phyloP scores from a whole-genome alignment of 2,888 invertebrate genomes.

The Hartigia nigra region DNA sequence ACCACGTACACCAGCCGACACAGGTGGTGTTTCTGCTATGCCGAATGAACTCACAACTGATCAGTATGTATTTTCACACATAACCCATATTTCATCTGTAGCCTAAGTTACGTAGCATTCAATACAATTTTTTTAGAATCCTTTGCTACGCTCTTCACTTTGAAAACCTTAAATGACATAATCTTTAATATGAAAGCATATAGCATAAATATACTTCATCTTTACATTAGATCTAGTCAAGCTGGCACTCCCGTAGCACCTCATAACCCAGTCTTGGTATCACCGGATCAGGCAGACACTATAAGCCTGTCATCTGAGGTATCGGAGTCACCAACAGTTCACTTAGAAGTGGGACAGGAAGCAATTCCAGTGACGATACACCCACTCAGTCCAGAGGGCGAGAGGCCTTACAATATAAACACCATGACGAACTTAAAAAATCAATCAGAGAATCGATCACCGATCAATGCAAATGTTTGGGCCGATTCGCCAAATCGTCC shows the following conservation, averaged over 20 bases:
- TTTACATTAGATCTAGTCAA: conserved; percentile 52
- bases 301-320: conserved; percentile 54
- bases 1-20: conserved; percentile 71
- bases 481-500: conserved; percentile 69
- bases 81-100: not conserved
- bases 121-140: not conserved
- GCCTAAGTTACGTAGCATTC: not conserved
- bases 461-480: conserved; percentile 71
- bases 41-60: conserved; percentile 62
- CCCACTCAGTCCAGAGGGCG: conserved; percentile 80
- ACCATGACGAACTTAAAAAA: conserved; percentile 19
- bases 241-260: conserved; percentile 58
- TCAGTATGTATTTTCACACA: not conserved
- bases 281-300: conserved; percentile 54
- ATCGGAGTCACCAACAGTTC: conserved; percentile 46
- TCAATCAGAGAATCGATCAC: conserved; percentile 38
- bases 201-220: not conserved
- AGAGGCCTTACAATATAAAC: conserved; percentile 38
- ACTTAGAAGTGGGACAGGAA: conserved; percentile 69
- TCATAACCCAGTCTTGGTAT: conserved; percentile 48
- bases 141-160: not conserved
- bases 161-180: not conserved
- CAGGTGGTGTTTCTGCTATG: conserved; percentile 65
- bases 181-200: not conserved
- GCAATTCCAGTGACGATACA: conserved; percentile 71